Evolutionary conservation across 2,797 vertebrate species (phyloP), one percentile per base, ranked within the genome.

Genomic region (Ctenopoma multispine): DNA sequence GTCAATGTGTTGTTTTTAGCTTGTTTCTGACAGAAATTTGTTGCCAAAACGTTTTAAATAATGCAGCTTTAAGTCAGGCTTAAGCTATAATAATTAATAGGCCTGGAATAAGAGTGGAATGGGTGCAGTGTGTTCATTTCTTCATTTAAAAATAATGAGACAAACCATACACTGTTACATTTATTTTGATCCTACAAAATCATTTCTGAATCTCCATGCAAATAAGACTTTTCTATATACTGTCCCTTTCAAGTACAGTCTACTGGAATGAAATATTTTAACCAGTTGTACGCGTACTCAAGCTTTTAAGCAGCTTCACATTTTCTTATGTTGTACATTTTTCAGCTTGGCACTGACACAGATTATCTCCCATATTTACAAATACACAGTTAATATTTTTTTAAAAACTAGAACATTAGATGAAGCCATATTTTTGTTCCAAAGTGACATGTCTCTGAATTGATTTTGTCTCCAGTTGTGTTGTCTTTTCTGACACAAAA

Each of bases 181-280:
- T 87, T 89, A 86, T 90, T 82, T 71, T 38, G 21, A 60, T 68
- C 74, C 67, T 80, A 88, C 65, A 81, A 87, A 90, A 82, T 82
- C 36, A 69, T 63, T 40, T 79, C 50, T 41, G 5, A 86, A 87
- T 85, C 62, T 62, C 72, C 82, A 87, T 84, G 79, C 82, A 73
- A 63, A 71, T 27, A 4, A 27, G 31, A 57, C 54, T 51, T 73
- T 68, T 47, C 49, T 75, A 49, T 66, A 56, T 68, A 50, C 74
- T 38, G 21, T 74, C 50, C 34, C 60, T 4, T 40, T 72, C 61
- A 20, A 60, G 47, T 48, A 61, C 58, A 51, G 63, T 56, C 72
- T 73, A 38, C 63, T 79, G 83, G 80, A 82, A 87, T 69, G 63
- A 29, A 69, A 74, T 55, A 63, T 68, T 47, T 69, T 23, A 53